Evolutionary conservation across 2,113 vertebrate species (phyloP).

Genomic region (Cynocephalus volans): DNA sequence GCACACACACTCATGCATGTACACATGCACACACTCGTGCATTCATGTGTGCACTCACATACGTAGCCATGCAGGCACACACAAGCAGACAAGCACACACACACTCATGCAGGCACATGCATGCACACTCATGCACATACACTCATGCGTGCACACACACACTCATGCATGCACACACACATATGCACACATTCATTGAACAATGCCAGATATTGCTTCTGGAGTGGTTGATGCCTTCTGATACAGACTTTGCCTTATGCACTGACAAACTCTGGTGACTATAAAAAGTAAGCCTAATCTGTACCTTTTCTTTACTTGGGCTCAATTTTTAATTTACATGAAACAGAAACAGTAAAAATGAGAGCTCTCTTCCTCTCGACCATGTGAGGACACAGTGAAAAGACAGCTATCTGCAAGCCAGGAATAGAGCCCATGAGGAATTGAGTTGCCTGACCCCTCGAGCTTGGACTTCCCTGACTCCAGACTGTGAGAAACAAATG

Average conservation of each 20-base stretch:
- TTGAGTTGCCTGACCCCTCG: background rate
- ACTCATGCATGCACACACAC: rapidly evolving
- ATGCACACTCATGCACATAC: too few relatives aligned
- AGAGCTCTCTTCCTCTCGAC: background rate
- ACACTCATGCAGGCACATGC: too few relatives aligned
- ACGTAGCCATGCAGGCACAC: background rate
- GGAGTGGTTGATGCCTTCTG: background rate
- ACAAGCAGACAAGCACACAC: background rate
- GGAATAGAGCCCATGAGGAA: background rate
- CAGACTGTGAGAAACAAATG: background rate
- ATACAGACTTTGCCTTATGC: background rate
- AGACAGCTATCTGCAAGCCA: background rate
- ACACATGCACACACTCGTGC: background rate
- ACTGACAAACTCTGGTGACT: too few relatives aligned
- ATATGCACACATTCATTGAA: background rate
- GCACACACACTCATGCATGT: too few relatives aligned
- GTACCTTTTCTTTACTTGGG: background rate
- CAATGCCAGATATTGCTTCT: background rate
- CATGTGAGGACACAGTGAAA: background rate
- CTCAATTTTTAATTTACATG: background rate
- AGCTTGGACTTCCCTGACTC: background rate
- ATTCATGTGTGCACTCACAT: background rate
- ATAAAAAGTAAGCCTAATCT: background rate
- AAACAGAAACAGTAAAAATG: background rate
- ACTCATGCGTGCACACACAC: rapidly evolving